Percentiles rank a stretch among this genome's conserved stretches.
phyloP scores from a whole-genome alignment of 1,140 invertebrate genomes.

The Pachyrhynchus sulphureomaculatus region DNA sequence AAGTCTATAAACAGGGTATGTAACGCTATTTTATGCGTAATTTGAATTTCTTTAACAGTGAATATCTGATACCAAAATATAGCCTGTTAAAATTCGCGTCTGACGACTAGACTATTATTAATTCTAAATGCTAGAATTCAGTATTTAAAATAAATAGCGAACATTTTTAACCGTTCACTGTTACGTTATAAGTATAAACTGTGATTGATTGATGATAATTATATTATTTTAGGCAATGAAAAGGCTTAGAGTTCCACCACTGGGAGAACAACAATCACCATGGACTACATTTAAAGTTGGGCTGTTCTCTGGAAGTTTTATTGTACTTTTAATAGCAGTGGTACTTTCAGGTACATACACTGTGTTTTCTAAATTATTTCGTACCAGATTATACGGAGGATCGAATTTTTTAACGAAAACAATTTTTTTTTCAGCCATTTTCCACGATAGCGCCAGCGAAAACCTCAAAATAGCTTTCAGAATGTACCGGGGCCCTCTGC shows the following conservation, averaged over 20 bases:
- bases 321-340: slow-evolving; percentile 73
- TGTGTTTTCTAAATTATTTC: neutral
- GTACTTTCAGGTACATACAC: slow-evolving; percentile 65
- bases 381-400: too few species aligned
- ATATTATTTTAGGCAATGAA: slow-evolving; percentile 70
- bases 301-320: slow-evolving; percentile 78
- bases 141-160: neutral
- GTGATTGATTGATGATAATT: too few species aligned
- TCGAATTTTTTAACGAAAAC: too few species aligned
- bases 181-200: too few species aligned
- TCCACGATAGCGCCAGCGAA: slow-evolving; percentile 51
- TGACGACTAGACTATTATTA: too few species aligned
- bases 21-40: too few species aligned
- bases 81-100: too few species aligned
- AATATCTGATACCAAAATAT: too few species aligned
- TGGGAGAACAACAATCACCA: slow-evolving; percentile 79
- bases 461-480: slow-evolving; percentile 60
- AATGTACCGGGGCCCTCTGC: slow-evolving; percentile 79
- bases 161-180: too few species aligned
- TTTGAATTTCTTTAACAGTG: too few species aligned
- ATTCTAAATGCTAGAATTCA: neutral
- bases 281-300: slow-evolving; percentile 87
- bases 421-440: slow-evolving; percentile 49
- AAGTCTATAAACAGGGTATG: too few species aligned
- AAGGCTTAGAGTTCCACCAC: slow-evolving; percentile 78